phyloP scores from a whole-genome alignment of 2,888 invertebrate species.

The Macaria liturata region DNA sequence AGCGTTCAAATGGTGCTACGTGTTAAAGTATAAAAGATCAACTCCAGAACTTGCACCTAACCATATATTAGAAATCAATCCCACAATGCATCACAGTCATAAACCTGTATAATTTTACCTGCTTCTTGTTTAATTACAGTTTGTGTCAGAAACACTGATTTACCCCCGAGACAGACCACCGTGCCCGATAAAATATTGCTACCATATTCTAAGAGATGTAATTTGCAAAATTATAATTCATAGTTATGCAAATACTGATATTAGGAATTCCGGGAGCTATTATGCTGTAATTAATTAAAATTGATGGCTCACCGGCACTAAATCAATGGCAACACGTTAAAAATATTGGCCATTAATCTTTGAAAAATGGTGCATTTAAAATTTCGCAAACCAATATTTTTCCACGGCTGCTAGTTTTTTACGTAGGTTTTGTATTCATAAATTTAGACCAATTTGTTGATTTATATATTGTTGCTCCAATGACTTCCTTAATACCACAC shows the following conservation, averaged over 20 bases:
- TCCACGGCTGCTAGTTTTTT: too few species aligned
- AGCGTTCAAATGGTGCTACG: too few species aligned
- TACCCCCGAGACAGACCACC: conserved; percentile 13
- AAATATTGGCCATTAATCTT: background rate
- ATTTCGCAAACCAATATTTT: too few species aligned
- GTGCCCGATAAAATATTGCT: conserved; percentile 5
- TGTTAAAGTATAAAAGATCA: too few species aligned
- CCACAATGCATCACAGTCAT: conserved; percentile 2
- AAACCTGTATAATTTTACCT: background rate
- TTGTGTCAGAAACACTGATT: conserved; percentile 11
- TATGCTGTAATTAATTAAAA: background rate
- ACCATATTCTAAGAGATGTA: conserved; percentile 2
- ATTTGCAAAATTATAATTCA: conserved; percentile 10
- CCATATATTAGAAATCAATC: conserved; percentile 2
- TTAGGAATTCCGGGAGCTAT: conserved; percentile 1
- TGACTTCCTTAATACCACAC: too few species aligned
- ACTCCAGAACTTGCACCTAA: too few species aligned
- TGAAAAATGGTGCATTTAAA: background rate
- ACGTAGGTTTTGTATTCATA: too few species aligned
- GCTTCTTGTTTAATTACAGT: conserved; percentile 7
- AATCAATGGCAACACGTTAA: background rate
- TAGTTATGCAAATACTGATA: conserved; percentile 1
- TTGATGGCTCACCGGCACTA: too few species aligned
- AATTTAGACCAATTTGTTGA: too few species aligned
- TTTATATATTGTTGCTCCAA: too few species aligned